These are phyloP conservation scores for Bombycilla garrulus DNA, from an alignment of 2,113 vertebrate genomes.

Conservation along the genomic window DNA sequence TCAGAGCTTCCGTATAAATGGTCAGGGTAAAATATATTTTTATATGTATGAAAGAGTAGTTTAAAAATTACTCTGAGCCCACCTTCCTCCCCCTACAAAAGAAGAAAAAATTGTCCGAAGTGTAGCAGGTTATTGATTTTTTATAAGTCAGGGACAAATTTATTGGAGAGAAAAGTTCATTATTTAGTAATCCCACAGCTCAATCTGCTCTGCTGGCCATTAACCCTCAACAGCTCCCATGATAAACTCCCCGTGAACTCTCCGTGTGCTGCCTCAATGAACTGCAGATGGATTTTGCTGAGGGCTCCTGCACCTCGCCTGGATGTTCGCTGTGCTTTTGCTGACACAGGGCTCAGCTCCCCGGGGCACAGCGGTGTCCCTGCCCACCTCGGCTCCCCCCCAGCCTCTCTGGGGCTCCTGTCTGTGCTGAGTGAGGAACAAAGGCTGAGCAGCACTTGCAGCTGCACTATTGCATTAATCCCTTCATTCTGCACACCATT, in stretches of 20 bases:
- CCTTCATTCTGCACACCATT: fast-evolving
- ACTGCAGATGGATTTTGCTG: conserved; percentile 28
- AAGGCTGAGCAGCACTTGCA: neutral
- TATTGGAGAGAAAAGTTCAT: conserved; percentile 63
- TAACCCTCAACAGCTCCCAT: conserved; percentile 40
- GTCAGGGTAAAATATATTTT: neutral
- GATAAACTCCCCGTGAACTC: conserved; percentile 59
- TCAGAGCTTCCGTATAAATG: conserved; percentile 20
- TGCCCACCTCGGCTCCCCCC: neutral
- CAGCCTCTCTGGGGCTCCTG: neutral
- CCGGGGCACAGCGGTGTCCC: fast-evolving
- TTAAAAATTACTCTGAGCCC: conserved; percentile 6
- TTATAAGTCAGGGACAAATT: conserved; percentile 60
- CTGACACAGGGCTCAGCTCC: neutral
- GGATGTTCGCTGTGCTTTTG: neutral
- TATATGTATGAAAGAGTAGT: conserved; percentile 3
- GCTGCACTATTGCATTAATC: no score
- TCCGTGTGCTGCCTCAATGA: conserved; percentile 26
- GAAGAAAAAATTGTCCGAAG: neutral
- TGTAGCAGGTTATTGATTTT: conserved; percentile 45
- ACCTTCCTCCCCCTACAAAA: neutral
- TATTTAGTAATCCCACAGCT: conserved; percentile 62
- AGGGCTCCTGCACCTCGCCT: neutral
- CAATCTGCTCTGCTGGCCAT: conserved; percentile 52
- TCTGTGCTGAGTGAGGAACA: neutral